phyloP scores from a whole-genome alignment of 1,140 invertebrate species.

The Hetaerina americana region DNA sequence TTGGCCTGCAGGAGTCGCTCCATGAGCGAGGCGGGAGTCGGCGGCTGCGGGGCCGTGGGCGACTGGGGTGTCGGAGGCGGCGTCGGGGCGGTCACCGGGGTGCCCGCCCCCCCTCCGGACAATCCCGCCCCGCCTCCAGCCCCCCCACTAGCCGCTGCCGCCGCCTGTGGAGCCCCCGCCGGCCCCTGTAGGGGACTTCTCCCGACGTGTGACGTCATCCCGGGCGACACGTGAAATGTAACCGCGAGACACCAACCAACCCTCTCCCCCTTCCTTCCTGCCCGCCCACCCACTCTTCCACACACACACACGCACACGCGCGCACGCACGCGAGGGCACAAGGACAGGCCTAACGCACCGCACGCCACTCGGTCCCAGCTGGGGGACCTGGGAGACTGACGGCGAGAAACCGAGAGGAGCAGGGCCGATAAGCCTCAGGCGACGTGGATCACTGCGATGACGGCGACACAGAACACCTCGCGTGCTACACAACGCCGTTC shows the following conservation, averaged over 20 bases:
- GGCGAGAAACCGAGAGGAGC: too few relatives aligned
- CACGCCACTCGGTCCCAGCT: too few relatives aligned
- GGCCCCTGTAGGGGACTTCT: conserved; percentile 28
- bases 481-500: too few relatives aligned
- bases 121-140: conserved; percentile 7
- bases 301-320: too few relatives aligned
- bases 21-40: conserved; percentile 51
- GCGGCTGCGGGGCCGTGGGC: neutral
- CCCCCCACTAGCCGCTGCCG: conserved; percentile 15
- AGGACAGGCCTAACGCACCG: too few relatives aligned
- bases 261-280: conserved; percentile 11
- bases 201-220: conserved; percentile 14
- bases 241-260: conserved; percentile 12
- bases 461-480: too few relatives aligned
- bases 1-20: conserved; percentile 60
- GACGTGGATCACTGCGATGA: too few relatives aligned
- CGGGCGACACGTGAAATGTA: conserved; percentile 15
- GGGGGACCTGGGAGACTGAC: too few relatives aligned
- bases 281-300: too few relatives aligned
- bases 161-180: conserved; percentile 1
- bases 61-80: conserved; percentile 5
- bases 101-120: conserved; percentile 7
- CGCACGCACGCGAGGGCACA: too few relatives aligned
- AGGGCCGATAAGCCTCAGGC: too few relatives aligned
- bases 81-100: conserved; percentile 21